Conservation (phyloP, 2,797 vertebrate species). For the Oryzias sinensis region DNA sequence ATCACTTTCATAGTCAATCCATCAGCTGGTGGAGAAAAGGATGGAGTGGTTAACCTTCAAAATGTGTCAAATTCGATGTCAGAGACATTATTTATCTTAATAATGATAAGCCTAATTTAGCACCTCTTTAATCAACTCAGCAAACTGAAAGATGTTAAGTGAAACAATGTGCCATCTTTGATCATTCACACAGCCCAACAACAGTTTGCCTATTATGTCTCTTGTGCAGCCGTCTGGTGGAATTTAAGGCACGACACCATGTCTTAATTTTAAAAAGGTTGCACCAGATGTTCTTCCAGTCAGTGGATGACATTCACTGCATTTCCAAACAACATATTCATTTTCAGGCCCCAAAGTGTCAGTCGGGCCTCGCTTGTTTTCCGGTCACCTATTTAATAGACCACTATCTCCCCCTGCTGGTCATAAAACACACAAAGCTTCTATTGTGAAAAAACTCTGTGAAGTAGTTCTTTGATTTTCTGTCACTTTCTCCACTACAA, state of each 20-base stretch:
- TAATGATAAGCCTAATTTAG: conserved; percentile 62
- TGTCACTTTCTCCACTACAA: conserved; percentile 7
- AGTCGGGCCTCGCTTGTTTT: conserved; percentile 29
- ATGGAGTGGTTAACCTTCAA: conserved; percentile 65
- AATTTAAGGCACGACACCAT: conserved; percentile 45
- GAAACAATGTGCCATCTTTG: conserved; percentile 38
- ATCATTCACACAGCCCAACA: conserved; percentile 43
- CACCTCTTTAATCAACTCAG: conserved; percentile 31
- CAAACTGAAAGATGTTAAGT: conserved; percentile 32
- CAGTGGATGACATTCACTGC: conserved; percentile 48
- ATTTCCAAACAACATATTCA: conserved; percentile 59
- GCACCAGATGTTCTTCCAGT: conserved; percentile 54
- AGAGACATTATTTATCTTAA: conserved; percentile 60
- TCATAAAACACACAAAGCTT: not conserved
- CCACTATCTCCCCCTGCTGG: conserved; percentile 79
- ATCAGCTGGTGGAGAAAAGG: conserved; percentile 31
- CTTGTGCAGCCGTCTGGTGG: conserved; percentile 21
- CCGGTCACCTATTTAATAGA: conserved; percentile 46
- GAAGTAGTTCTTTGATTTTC: conserved; percentile 15
- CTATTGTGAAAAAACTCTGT: conserved; percentile 4
- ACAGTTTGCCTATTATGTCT: conserved; percentile 48
- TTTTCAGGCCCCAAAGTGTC: conserved; percentile 48
- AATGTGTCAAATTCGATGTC: conserved; percentile 51
- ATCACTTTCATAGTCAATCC: conserved; percentile 40
- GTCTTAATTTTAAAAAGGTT: conserved; percentile 63